Base-by-base conservation (phyloP, 2,888 invertebrate genomes). In the Hypercompe scribonia region DNA sequence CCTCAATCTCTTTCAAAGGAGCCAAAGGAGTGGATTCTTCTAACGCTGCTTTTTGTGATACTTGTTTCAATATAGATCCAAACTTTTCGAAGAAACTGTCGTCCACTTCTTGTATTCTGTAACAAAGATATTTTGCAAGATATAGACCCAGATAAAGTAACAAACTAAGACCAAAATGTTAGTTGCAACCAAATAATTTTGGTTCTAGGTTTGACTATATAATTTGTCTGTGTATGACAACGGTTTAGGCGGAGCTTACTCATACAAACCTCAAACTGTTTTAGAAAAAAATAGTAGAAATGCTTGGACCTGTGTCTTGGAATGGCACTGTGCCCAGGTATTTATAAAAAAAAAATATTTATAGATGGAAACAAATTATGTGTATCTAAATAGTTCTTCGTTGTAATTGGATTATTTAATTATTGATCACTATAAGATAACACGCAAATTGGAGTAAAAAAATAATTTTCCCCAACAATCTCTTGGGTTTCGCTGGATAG, bases 71-170 rank as follows among this genome's bases (percentile, higher is more conserved):
- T 69, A 98, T 94, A 0, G 97, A 97, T 0, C 98, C 98, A 85
- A 98, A 97, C 87, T 97, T 97, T 90, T 98, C 98, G 89, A 98
- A 98, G 92, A 98, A 98, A 69, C 98, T 97, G 83, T 97, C 98
- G 90, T 98, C 98, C 31, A 97, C 96, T 93, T 98, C 97, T 94
- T 98, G 98, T 80, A 98, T 96, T 94, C 98, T 98, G 95, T 69
- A 96, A 96, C 85, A 87, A 87, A 88, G 85, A 79, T 68, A 36
- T 54, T 13, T 68, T 54, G 4, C 21, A 11, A 65, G 24, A 36
- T 34, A 13, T 34, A 33, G 64, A 28, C 10, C 36, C 24, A 21
- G 10, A 65, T 34, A 34, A 58, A 4, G 50, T 10, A 46, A 46
- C 2, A 5, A 4, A 46, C 21, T 18, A 18, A 21, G 7, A 1